A percentile compares a stretch with the other conserved stretches of the same genome.
These are phyloP conservation scores for Drosophila repletoides DNA, from an alignment of 1,140 invertebrate genomes.

Conservation along the genomic window DNA sequence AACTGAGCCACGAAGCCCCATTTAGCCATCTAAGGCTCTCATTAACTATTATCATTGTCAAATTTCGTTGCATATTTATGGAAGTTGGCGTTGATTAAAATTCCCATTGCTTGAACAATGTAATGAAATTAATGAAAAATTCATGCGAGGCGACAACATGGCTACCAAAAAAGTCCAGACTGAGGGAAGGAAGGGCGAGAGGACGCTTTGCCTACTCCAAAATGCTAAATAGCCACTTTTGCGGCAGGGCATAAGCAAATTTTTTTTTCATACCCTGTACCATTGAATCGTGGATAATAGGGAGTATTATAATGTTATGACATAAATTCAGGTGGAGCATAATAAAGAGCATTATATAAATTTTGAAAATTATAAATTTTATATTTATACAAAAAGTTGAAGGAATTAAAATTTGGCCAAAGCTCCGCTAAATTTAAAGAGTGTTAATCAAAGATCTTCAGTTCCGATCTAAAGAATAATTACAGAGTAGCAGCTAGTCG, in stretches of 20 bases:
- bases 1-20: not conserved
- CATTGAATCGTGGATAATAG: no score
- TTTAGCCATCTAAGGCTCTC: slow-evolving; percentile 4
- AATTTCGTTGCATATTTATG: slow-evolving; percentile 41
- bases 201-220: slow-evolving; percentile 62
- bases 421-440: no score
- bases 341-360: no score
- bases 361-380: no score
- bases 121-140: slow-evolving; percentile 73
- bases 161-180: not conserved
- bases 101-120: slow-evolving; percentile 42
- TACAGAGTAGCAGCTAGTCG: no score
- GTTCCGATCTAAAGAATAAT: no score
- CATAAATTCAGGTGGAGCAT: no score
- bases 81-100: slow-evolving; percentile 43
- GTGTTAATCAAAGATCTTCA: no score
- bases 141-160: slow-evolving; percentile 39
- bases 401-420: no score
- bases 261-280: no score
- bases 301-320: no score
- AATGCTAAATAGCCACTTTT: slow-evolving; percentile 81
- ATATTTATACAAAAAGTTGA: no score
- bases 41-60: slow-evolving; percentile 52
- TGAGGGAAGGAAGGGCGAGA: not conserved
- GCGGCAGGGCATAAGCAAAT: slow-evolving; percentile 57